These are phyloP conservation scores for Agelas oroides DNA, from an alignment of 37 sponge, comb jelly and placozoan species.

Conservation along the genomic window DNA sequence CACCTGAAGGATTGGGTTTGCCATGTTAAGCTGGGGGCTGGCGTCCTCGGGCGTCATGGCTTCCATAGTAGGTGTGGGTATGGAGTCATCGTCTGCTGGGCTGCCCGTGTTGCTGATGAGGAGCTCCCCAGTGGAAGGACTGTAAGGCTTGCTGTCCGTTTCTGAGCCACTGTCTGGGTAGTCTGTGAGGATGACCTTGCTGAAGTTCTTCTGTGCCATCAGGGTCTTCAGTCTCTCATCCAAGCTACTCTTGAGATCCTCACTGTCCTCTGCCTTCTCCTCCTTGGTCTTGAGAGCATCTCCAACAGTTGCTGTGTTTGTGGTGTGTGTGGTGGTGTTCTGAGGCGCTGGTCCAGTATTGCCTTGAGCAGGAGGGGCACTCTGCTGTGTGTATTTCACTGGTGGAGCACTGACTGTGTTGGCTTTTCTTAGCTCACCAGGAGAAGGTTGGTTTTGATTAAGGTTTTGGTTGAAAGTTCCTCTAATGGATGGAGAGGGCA, in stretches of 20 bases:
- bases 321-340: no score
- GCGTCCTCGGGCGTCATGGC: not conserved
- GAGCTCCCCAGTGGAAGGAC: constrained; percentile 25
- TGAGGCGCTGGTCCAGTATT: no score
- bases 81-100: constrained; percentile 17
- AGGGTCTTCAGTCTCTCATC: constrained; percentile 41
- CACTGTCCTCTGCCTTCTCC: not conserved
- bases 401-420: no score
- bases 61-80: constrained; percentile 15
- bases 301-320: no score
- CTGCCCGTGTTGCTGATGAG: not conserved
- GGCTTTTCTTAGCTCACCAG: no score
- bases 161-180: constrained; percentile 19
- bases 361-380: no score
- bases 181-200: constrained; percentile 1
- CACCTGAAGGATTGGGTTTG: constrained; percentile 57
- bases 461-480: no score
- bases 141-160: constrained; percentile 32
- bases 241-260: constrained; percentile 4
- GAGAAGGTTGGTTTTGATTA: no score
- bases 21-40: constrained; percentile 23
- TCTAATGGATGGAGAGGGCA: not conserved
- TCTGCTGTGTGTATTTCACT: no score
- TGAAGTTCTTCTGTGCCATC: constrained; percentile 5
- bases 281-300: not conserved